Evolutionary conservation across 2,797 vertebrate genomes (phyloP).

Genomic region (Malacoctenus gilli): DNA sequence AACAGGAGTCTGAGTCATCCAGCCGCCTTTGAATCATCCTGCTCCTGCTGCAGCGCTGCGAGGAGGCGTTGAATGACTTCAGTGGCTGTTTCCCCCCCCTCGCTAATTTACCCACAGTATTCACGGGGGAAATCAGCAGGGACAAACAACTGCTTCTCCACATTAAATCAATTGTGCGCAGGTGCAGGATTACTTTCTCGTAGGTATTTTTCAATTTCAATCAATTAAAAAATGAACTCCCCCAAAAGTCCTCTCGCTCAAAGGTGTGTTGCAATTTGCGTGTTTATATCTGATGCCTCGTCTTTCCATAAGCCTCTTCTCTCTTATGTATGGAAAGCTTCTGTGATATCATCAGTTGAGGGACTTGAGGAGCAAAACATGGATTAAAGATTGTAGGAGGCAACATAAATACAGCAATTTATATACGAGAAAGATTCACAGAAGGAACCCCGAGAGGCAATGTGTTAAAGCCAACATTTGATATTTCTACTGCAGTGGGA

Average conservation of each 20-base stretch:
- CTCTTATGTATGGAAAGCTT: conserved; percentile 2
- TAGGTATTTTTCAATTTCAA: conserved; percentile 42
- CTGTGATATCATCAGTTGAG: conserved; percentile 10
- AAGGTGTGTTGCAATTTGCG: background rate
- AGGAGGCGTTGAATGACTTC: conserved; percentile 49
- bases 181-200: conserved; percentile 40
- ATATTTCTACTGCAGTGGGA: too few relatives aligned
- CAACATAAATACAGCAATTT: too few relatives aligned
- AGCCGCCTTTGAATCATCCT: conserved; percentile 46
- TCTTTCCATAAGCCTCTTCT: conserved; percentile 19
- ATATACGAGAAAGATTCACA: background rate
- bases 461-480: background rate
- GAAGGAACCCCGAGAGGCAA: too few relatives aligned
- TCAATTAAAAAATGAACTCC: conserved; percentile 47
- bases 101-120: conserved; percentile 55
- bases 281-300: conserved; percentile 8
- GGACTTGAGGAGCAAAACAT: too few relatives aligned
- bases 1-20: conserved; percentile 71
- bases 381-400: background rate
- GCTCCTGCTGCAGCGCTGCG: conserved; percentile 36
- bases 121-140: conserved; percentile 68
- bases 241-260: conserved; percentile 30
- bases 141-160: conserved; percentile 64
- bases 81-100: conserved; percentile 51
- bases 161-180: conserved; percentile 53